Percentiles rank a stretch among this genome's conserved stretches.
These are phyloP conservation scores for Ceratotherium simum DNA, from an alignment of 2,113 vertebrate genomes.

Conservation along the genomic window DNA sequence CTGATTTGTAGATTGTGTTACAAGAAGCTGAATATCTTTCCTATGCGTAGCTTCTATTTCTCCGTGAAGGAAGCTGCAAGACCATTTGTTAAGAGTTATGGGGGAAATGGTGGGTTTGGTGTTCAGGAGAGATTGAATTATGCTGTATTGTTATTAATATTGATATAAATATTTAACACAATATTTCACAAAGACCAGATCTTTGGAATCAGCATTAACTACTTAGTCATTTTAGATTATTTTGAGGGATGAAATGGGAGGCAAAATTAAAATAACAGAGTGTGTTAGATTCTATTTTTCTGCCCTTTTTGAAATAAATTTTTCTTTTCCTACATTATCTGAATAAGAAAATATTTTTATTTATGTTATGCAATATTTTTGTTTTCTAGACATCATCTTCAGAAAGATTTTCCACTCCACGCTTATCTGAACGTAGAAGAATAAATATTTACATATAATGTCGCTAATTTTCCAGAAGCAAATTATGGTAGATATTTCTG, in stretches of 20 bases:
- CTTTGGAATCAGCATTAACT: background rate
- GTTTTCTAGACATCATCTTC: background rate
- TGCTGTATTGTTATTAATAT: background rate
- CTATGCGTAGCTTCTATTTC: background rate
- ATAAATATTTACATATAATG: background rate
- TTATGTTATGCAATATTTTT: background rate
- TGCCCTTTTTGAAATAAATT: background rate
- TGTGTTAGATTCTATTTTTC: background rate
- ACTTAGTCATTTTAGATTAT: background rate
- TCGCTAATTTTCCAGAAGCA: slow-evolving; percentile 13
- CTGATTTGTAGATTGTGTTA: background rate
- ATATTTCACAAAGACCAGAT: background rate
- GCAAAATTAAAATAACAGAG: background rate
- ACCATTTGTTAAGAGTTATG: background rate
- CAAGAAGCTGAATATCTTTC: background rate
- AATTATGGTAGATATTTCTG: slow-evolving; percentile 43
- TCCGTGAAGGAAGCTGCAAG: background rate
- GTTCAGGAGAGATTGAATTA: background rate
- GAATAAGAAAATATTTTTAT: background rate
- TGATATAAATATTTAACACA: background rate
- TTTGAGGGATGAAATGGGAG: background rate
- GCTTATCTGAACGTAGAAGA: background rate
- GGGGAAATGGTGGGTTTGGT: background rate
- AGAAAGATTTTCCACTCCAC: background rate
- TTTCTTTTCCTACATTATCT: background rate